Base-by-base conservation (phyloP, 2,113 vertebrate genomes). In the Charadrius vociferus region DNA sequence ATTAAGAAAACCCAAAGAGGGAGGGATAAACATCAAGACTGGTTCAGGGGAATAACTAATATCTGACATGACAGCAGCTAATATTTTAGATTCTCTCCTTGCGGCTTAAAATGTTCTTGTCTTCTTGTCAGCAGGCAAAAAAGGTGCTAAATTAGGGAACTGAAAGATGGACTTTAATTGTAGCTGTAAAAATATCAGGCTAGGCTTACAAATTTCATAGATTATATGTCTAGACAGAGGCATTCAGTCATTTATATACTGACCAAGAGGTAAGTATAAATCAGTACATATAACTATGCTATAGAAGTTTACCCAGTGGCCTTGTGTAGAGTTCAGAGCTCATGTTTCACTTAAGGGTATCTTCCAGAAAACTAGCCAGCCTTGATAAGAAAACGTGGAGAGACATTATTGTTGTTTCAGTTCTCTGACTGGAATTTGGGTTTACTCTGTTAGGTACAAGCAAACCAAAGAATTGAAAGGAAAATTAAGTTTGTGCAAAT, bases 1-100 rank as follows among this genome's bases (percentile, higher is more conserved):
- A 98, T 97, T 97, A 97, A 94, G 94, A 90, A 92, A 96, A 89
- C 65, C 88, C 71, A 71, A 86, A 92, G 78, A 88, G 66, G 88
- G 95, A 94, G 67, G 86, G 67, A 96, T 97, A 96, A 96, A 95
- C 90, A 96, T 93, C 79, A 75, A 89, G 94, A 87, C 45, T 0
- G 3, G 53, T 91, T 89, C 87, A 41, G 45, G 86, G 85, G 85
- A 96, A 88, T 95, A 95, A 87, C 61, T 95, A 90, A 86, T 90
- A 92, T 62, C 81, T 93, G 83, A 86, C 90, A 93, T 74, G 93
- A 71, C 71, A 81, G 86, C 8, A 15, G 73, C 66, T 73, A 81
- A 91, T 92, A 92, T 93, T 92, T 96, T 83, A 90, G 73, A 85
- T 72, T 65, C 77, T 62, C n/a, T 61, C 80, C 81, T 70, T 81